Conservation (phyloP, 2,888 invertebrate genomes). For the Mactromeris polynyma region DNA sequence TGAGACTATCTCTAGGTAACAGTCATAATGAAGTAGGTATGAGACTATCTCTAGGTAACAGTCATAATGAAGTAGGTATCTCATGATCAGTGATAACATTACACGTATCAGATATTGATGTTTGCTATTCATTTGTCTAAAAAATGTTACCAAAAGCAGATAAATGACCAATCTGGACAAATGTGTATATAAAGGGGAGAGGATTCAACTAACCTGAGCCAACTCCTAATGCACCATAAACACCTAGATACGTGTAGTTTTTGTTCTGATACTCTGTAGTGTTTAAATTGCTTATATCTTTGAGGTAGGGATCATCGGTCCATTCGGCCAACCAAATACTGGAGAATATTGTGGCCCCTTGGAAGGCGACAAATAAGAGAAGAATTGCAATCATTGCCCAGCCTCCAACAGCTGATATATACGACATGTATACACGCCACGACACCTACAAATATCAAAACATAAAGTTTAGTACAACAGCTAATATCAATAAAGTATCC, state of each 20-base stretch:
- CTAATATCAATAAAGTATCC: too few species aligned
- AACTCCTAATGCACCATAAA: conserved; percentile 87
- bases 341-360: conserved; percentile 80
- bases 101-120: too few species aligned
- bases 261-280: conserved; percentile 68
- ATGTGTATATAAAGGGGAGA: too few species aligned
- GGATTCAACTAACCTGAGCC: conserved; percentile 79
- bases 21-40: too few species aligned
- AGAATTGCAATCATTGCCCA: conserved; percentile 93
- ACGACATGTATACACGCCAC: conserved; percentile 95
- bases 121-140: too few species aligned
- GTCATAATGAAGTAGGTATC: too few species aligned
- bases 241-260: conserved; percentile 86
- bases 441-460: conserved; percentile 90
- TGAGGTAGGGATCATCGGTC: conserved; percentile 84
- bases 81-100: too few species aligned
- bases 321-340: conserved; percentile 86
- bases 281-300: conserved; percentile 73
- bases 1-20: too few species aligned
- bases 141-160: too few species aligned
- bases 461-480: background rate
- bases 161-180: too few species aligned
- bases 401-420: conserved; percentile 93
- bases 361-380: conserved; percentile 85
- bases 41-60: too few species aligned